Base-by-base conservation (phyloP, 2,888 invertebrate genomes). In the Pollenia amentaria region DNA sequence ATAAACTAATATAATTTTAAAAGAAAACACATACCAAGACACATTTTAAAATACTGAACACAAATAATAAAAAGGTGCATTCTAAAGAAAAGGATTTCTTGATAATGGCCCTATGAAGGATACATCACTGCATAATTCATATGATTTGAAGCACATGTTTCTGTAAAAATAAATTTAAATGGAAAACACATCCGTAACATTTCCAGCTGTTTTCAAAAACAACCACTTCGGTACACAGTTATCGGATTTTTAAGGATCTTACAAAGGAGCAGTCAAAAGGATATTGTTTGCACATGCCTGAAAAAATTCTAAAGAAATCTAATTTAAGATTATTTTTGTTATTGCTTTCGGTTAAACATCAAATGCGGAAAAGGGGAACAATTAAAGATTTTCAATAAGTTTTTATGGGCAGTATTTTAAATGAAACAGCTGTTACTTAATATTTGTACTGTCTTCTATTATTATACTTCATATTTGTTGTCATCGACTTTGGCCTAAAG, bases 361-460 rank as follows among this genome's bases (percentile, higher is more conserved):
- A 84, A 83, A 81, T 64, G 48, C 16, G 7, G 11, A n/a, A 62
- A 73, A 42, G 62, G 60, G 78, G 55, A 60, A 84, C 73, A 79
- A 79, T 84, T 78, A 84, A 79, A 84, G 78, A 84, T 84, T 78
- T 84, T 75, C 16, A 40, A 80, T 72, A 64, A 64, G 8, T 55
- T 55, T 55, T 42, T 64, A 1, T 44, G 18, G 2, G 53, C 46
- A 10, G n/a, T 12, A 7, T 53, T 53, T 64, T 18, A 67, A 65
- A 65, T 40, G 12, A n/a, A 62, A 80, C 75, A 80, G 76, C 75
- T 79, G 84, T 75, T 69, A 6, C 46, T 64, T 38, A 48, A 73
- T 48, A 44, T 12, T 29, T 7, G 14, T 55, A 42, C 11, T 51
- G 12, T 29, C 21, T 29, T 78, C 40, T 16, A 18, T 72, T 51